Percentiles rank a stretch among this genome's conserved stretches.
Conservation (phyloP, 2,797 vertebrate genomes). For the Coregonus suidteri region DNA sequence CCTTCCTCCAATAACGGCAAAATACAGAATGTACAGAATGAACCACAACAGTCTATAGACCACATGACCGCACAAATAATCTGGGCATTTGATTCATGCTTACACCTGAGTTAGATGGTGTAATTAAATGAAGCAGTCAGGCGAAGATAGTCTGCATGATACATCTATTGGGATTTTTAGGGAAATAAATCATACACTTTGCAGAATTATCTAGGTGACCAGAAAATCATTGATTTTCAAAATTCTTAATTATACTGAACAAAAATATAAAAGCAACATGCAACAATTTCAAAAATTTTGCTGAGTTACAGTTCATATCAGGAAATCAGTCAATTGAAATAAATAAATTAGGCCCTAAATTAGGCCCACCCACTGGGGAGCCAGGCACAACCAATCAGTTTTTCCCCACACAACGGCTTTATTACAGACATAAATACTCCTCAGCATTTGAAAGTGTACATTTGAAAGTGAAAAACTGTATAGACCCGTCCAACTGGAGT, state of each 20-base stretch:
- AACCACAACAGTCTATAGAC: background rate
- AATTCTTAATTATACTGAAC: too few relatives aligned
- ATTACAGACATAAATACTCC: too few relatives aligned
- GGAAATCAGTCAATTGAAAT: too few relatives aligned
- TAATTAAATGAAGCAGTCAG: background rate
- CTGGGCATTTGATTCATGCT: background rate
- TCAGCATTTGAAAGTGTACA: too few relatives aligned
- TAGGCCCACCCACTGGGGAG: too few relatives aligned
- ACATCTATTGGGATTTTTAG: background rate
- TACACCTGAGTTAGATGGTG: constrained; percentile 11
- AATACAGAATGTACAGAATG: background rate
- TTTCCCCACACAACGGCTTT: too few relatives aligned
- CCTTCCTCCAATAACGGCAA: too few relatives aligned
- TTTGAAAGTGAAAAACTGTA: background rate
- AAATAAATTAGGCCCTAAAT: too few relatives aligned
- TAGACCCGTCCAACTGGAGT: background rate
- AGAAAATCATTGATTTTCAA: background rate
- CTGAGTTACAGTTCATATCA: too few relatives aligned
- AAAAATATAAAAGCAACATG: too few relatives aligned
- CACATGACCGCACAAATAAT: background rate
- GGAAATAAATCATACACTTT: constrained; percentile 6
- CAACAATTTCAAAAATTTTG: too few relatives aligned
- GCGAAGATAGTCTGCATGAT: background rate
- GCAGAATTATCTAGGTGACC: constrained; percentile 39
- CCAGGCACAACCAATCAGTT: too few relatives aligned